These are phyloP conservation scores for Sebastes iracundus DNA, from an alignment of 2,797 vertebrate genomes.

Conservation along the genomic window DNA sequence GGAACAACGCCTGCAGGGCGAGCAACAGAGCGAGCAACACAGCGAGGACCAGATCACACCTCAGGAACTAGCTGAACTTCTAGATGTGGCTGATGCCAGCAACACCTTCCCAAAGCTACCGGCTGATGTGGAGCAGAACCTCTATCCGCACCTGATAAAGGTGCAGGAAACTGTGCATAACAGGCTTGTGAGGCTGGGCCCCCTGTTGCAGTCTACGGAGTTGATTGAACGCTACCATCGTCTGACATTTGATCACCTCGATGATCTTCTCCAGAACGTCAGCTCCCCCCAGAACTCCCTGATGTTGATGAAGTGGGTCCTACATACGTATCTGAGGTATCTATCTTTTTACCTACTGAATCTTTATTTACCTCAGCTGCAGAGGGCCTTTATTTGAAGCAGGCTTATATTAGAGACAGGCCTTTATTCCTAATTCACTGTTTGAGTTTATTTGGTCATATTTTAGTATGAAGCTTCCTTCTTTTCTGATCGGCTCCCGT, in stretches of 20 bases:
- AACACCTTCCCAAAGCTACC: conserved; percentile 42
- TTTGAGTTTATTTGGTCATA: neutral
- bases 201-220: neutral
- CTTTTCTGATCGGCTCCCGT: neutral
- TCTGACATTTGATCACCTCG: conserved; percentile 27
- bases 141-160: conserved; percentile 4
- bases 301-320: conserved; percentile 54
- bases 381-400: neutral
- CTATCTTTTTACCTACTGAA: neutral
- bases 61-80: neutral
- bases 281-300: conserved; percentile 4
- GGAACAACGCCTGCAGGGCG: neutral
- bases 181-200: conserved; percentile 17
- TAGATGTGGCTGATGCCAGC: neutral
- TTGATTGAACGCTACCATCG: conserved; percentile 42
- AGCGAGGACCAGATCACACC: rapidly evolving
- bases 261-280: conserved; percentile 42
- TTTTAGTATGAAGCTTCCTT: neutral
- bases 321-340: conserved; percentile 56
- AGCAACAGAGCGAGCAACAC: neutral
- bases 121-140: neutral
- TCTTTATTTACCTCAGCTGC: neutral
- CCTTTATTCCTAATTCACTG: neutral
- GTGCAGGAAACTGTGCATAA: neutral
- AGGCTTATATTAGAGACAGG: too few relatives aligned